These are phyloP conservation scores for Catocala nupta DNA, from an alignment of 2,888 invertebrate genomes.

Conservation along the genomic window DNA sequence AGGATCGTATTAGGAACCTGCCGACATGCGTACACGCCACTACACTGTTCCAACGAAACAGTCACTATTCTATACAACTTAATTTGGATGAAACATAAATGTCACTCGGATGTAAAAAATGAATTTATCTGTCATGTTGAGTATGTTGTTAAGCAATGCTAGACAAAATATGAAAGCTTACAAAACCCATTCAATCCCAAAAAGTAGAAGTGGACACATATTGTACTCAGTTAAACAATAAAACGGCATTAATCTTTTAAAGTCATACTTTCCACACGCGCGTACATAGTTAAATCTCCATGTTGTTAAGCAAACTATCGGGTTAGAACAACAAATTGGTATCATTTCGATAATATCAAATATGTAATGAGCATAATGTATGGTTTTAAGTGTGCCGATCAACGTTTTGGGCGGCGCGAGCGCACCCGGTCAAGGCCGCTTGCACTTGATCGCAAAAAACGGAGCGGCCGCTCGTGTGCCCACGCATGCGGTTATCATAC, in stretches of 20 bases:
- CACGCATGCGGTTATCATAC: constrained; percentile 73
- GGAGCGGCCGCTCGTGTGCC: constrained; percentile 74
- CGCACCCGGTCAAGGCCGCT: constrained; percentile 81
- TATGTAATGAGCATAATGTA: constrained; percentile 47
- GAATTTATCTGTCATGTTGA: constrained; percentile 19
- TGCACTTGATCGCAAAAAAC: constrained; percentile 82
- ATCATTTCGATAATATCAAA: constrained; percentile 39
- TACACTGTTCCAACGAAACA: too few species aligned
- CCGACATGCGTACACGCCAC: too few species aligned
- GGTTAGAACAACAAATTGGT: constrained; percentile 30
- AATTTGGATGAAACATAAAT: constrained; percentile 24
- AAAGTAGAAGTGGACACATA: not conserved
- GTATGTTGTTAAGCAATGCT: constrained; percentile 12
- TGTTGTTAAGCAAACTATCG: constrained; percentile 26
- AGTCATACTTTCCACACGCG: not conserved
- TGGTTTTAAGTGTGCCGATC: constrained; percentile 58
- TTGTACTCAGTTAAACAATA: constrained; percentile 8
- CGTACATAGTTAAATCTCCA: not conserved
- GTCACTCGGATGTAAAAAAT: constrained; percentile 32
- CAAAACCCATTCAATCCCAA: constrained; percentile 9
- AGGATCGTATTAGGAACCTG: too few species aligned
- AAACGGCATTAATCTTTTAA: not conserved
- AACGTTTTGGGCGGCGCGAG: constrained; percentile 67
- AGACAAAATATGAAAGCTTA: constrained; percentile 11
- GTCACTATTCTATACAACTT: constrained; percentile 1